These are phyloP conservation scores for Ips nitidus DNA, from an alignment of 1,140 invertebrate species.

Conservation along the genomic window DNA sequence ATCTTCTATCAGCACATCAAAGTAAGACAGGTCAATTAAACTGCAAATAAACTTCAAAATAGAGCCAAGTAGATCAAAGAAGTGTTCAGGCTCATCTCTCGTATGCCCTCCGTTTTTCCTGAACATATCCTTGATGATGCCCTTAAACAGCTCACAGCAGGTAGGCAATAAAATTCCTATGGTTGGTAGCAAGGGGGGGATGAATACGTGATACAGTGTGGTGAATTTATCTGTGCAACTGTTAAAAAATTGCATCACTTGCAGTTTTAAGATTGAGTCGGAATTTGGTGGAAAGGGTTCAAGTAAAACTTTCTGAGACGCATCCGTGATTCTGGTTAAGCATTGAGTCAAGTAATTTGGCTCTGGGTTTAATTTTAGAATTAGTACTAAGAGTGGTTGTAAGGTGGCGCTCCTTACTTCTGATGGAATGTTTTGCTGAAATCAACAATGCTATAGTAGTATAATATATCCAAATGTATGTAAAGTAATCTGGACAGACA, in stretches of 20 bases:
- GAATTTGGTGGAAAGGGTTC: slow-evolving; percentile 19
- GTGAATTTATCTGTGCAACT: slow-evolving; percentile 17
- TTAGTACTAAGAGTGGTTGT: slow-evolving; percentile 25
- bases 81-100: slow-evolving; percentile 14
- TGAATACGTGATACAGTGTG: slow-evolving; percentile 10
- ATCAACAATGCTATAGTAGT: neutral
- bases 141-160: slow-evolving; percentile 26
- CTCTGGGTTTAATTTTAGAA: slow-evolving; percentile 12
- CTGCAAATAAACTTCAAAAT: slow-evolving; percentile 19
- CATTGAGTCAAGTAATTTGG: slow-evolving; percentile 19
- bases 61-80: slow-evolving; percentile 12
- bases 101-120: slow-evolving; percentile 15
- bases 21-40: slow-evolving; percentile 25
- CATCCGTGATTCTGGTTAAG: slow-evolving; percentile 17
- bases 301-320: slow-evolving; percentile 18
- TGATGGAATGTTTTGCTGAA: slow-evolving; percentile 12
- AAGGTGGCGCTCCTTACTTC: slow-evolving; percentile 5
- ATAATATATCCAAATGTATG: no score
- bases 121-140: slow-evolving; percentile 7
- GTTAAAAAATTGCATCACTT: slow-evolving; percentile 28
- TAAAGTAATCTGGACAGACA: no score
- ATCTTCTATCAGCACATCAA: slow-evolving; percentile 31
- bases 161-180: slow-evolving; percentile 26
- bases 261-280: slow-evolving; percentile 27
- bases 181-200: slow-evolving; percentile 18